Evolutionary conservation across 2,888 invertebrate species (phyloP).

Genomic region (Anagyrus pseudococci): DNA sequence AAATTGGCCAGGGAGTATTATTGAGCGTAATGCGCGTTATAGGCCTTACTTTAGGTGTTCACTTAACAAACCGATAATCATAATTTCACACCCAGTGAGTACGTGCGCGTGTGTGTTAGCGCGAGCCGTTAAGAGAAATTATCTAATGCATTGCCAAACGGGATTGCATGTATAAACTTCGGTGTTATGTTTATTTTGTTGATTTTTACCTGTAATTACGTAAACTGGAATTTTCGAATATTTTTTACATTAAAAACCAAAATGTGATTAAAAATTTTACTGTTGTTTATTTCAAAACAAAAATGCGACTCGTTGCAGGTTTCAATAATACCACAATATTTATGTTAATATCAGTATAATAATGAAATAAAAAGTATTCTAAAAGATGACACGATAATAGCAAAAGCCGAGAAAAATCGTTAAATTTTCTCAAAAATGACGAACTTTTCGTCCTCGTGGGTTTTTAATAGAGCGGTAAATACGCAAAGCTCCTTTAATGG

Average conservation of each 20-base stretch:
- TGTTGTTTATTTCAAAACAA: no score
- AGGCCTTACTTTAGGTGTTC: no score
- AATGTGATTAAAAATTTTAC: neutral
- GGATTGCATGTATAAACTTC: neutral
- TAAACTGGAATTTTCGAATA: neutral
- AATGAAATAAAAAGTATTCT: no score
- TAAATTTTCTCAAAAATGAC: slow-evolving; percentile 9
- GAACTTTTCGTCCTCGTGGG: neutral
- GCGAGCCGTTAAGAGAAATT: neutral
- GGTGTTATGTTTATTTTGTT: neutral
- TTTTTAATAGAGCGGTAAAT: slow-evolving; percentile 24
- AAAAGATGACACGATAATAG: no score
- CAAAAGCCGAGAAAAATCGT: neutral
- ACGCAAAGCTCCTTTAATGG: slow-evolving; percentile 28
- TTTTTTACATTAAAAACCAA: neutral
- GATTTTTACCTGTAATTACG: neutral
- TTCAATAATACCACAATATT: no score
- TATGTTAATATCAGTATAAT: no score
- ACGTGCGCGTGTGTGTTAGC: no score
- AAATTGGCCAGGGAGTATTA: no score
- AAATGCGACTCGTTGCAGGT: no score
- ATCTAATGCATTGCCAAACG: neutral
- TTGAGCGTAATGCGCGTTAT: no score
- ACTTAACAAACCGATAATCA: neutral
- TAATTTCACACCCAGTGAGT: neutral